Evolutionary conservation across 2,113 vertebrate genomes (phyloP).

Genomic region (Tapirus terrestris): DNA sequence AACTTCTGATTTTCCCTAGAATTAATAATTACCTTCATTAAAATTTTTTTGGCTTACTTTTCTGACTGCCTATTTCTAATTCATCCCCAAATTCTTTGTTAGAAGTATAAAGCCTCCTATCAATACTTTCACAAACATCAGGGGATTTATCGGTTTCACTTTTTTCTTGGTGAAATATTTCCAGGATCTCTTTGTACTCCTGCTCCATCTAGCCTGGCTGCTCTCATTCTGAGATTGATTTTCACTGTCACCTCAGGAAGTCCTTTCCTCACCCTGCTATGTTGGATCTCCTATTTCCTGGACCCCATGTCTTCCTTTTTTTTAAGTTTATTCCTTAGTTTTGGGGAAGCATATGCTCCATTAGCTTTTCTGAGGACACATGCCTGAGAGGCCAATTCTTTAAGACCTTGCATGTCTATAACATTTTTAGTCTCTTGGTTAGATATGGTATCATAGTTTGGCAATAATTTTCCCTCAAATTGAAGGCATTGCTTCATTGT

Average conservation of each 20-base stretch:
- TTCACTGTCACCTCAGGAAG: not conserved
- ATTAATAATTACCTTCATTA: not conserved
- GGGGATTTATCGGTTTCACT: not conserved
- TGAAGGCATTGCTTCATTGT: not conserved
- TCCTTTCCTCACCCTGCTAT: not conserved
- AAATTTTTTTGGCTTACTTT: not conserved
- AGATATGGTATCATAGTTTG: not conserved
- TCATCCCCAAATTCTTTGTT: not conserved
- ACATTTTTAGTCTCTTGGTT: not conserved
- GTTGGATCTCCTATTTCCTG: not conserved
- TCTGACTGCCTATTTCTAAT: not conserved
- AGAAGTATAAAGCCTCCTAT: not conserved
- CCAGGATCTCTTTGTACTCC: not conserved
- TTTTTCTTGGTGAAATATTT: not conserved
- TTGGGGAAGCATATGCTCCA: not conserved
- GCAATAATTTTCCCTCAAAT: not conserved
- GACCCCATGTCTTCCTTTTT: not conserved
- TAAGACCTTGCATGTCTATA: not conserved
- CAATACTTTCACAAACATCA: not conserved
- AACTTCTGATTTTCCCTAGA: not conserved
- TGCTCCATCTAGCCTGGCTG: not conserved
- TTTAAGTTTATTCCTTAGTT: not conserved
- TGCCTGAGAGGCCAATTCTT: not conserved
- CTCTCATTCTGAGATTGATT: not conserved
- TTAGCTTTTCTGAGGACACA: not conserved